A percentile compares a stretch with the other conserved stretches of the same genome.
These are phyloP conservation scores for Caenorhabditis brenneri DNA, from an alignment of 1,140 invertebrate species.

Conservation along the genomic window DNA sequence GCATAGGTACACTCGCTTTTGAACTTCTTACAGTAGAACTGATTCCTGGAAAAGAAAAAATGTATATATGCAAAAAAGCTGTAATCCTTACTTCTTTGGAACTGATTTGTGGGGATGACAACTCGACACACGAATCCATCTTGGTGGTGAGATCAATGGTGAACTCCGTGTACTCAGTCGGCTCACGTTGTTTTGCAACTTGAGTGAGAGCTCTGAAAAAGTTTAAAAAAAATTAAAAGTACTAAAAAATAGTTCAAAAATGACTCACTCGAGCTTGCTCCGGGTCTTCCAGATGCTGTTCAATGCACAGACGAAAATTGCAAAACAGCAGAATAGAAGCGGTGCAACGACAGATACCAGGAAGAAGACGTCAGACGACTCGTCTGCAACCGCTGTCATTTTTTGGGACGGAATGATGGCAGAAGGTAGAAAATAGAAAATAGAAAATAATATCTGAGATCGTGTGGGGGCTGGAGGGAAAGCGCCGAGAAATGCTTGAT, in stretches of 20 bases:
- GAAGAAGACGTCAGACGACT: conserved; percentile 51
- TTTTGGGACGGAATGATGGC: background rate
- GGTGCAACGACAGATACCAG: conserved; percentile 47
- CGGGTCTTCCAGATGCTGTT: conserved; percentile 52
- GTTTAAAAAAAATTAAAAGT: background rate
- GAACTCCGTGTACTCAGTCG: conserved; percentile 49
- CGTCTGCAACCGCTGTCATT: conserved; percentile 19
- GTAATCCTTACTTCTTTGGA: conserved; percentile 9
- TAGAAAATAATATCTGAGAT: background rate
- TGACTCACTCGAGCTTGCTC: conserved; percentile 49
- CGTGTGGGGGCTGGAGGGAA: background rate
- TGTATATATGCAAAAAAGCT: background rate
- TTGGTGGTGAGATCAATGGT: conserved; percentile 54
- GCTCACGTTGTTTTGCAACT: conserved; percentile 29
- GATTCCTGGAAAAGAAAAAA: conserved; percentile 27
- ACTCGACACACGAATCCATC: conserved; percentile 51
- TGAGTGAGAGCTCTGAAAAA: conserved; percentile 44
- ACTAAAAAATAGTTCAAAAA: background rate
- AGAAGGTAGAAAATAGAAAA: background rate
- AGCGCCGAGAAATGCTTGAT: background rate
- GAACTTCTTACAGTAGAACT: background rate
- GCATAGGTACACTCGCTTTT: background rate
- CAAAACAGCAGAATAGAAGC: conserved; percentile 53
- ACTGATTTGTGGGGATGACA: conserved; percentile 41
- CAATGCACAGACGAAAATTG: conserved; percentile 49